Evolutionary conservation across 2,888 invertebrate species (phyloP), one percentile per base, ranked within the genome.

Genomic region (Geophilus truncorum): DNA sequence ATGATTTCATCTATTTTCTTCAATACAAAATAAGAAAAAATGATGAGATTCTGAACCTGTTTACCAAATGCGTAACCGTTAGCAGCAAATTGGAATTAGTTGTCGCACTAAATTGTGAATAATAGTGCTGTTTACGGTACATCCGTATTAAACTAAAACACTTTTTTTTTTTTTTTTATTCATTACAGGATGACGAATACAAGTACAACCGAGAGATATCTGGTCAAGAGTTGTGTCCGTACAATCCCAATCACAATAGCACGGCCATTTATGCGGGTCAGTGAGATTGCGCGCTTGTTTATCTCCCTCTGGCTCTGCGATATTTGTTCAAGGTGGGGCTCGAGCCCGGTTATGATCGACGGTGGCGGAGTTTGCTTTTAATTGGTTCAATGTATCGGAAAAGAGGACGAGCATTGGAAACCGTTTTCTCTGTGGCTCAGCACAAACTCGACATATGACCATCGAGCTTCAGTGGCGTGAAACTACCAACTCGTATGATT

Each of bases 181-280:
- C 23, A 57, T 62, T 80, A 1, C 28, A 82, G 82, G 82, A 80
- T 36, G 82, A 79, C 45, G 77, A 77, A n/a, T 82, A 82, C 76
- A 81, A 81, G 34, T 81, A 40, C 51, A 76, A 81, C 25, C 79
- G 91, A 83, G 95, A 95, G 87, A 91, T 92, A 84, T 93, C 94
- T 85, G 96, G 94, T 15, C 92, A 92, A 84, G 95, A 94, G 76
- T 90, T 94, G 83, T 96, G 97, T 87, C 98, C 98, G 0, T 97
- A 94, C 87, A 95, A 96, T 87, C 97, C 98, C 4, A 92, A 92
- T 83, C 97, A 98, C 89, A 98, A 98, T 88, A 97, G 96, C 86
- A 98, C 98, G 25, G 93, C 94, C 77, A 92, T 96, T 83, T 95
- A 93, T 89, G 94, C 95, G 85, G 96, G 96, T 95, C 89, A 62